Evolutionary conservation across 2,797 vertebrate species (phyloP).

Genomic region (Fringilla coelebs): DNA sequence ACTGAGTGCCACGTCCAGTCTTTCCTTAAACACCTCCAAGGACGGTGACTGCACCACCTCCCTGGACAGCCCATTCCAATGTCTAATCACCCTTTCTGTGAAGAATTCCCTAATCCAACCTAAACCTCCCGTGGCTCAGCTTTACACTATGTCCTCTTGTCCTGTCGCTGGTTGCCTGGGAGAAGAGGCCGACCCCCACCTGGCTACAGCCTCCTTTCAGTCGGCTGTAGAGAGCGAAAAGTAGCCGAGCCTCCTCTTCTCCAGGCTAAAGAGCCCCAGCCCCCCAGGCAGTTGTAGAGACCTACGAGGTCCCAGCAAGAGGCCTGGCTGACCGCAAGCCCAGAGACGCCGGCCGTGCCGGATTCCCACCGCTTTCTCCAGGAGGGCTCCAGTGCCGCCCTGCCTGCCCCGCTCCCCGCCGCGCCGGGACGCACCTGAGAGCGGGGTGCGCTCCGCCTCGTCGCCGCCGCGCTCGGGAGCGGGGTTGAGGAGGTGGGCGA

Average conservation of each 20-base stretch:
- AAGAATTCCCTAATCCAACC: background rate
- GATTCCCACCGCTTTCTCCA: background rate
- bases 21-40: background rate
- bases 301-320: rapidly evolving
- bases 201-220: no score
- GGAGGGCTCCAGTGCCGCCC: rapidly evolving
- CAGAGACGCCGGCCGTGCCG: rapidly evolving
- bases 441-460: slow-evolving; percentile 85
- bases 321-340: rapidly evolving
- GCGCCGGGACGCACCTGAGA: slow-evolving; percentile 79
- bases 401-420: background rate
- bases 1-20: background rate
- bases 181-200: background rate
- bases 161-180: background rate
- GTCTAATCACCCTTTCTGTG: background rate
- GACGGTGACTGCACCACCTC: background rate
- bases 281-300: background rate
- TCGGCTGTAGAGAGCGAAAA: background rate
- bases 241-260: background rate
- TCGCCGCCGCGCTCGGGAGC: slow-evolving; percentile 84
- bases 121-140: background rate
- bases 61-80: background rate
- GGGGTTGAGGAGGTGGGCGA: slow-evolving; percentile 93
- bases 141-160: background rate
- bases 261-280: background rate